Conservation (phyloP, 2,888 invertebrate species). For the Terebella lapidaria region DNA sequence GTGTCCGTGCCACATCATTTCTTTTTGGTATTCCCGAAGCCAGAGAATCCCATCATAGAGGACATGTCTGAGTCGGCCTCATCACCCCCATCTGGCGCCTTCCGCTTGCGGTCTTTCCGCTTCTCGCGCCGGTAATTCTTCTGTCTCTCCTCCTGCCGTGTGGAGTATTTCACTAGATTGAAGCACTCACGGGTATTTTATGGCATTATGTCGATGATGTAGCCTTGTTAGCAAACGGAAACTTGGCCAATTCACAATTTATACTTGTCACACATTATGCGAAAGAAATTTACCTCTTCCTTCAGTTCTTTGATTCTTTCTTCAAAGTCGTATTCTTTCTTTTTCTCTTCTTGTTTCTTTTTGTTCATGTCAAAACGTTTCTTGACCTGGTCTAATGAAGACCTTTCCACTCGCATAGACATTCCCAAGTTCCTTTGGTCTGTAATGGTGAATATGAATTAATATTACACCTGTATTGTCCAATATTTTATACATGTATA, state of each 20-base stretch:
- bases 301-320: constrained; percentile 84
- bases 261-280: too few relatives aligned
- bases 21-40: constrained; percentile 34
- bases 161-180: too few relatives aligned
- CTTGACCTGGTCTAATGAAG: constrained; percentile 67
- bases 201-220: too few relatives aligned
- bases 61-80: constrained; percentile 42
- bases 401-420: constrained; percentile 31
- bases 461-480: neutral
- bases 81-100: constrained; percentile 41
- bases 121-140: constrained; percentile 84
- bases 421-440: constrained; percentile 96
- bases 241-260: too few relatives aligned
- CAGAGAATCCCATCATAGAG: constrained; percentile 52
- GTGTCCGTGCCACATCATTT: too few relatives aligned
- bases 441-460: constrained; percentile 36
- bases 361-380: constrained; percentile 88
- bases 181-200: too few relatives aligned
- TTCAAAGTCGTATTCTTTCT: constrained; percentile 91
- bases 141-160: constrained; percentile 77
- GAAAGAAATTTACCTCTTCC: constrained; percentile 82
- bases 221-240: too few relatives aligned
- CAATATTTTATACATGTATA: too few relatives aligned
- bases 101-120: constrained; percentile 69
- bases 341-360: constrained; percentile 88